These are phyloP conservation scores for Campopleginae sp. DNA, from an alignment of 2,888 invertebrate genomes.

Conservation along the genomic window DNA sequence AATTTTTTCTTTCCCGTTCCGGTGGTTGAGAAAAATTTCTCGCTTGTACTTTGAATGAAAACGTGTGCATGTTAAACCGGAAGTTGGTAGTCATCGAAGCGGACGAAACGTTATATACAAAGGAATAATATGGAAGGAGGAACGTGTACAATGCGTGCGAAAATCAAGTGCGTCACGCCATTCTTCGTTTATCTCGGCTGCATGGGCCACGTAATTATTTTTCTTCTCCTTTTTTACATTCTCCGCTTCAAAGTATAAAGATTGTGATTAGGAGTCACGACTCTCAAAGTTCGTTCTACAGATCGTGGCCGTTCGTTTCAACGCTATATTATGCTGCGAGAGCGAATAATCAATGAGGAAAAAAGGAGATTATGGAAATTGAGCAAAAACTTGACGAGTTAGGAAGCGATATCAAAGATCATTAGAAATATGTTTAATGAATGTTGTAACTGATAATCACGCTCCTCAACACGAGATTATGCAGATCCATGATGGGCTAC, in stretches of 20 bases:
- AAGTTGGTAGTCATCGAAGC: constrained; percentile 15
- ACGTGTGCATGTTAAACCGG: constrained; percentile 6
- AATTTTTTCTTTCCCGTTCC: not conserved
- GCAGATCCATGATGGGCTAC: not conserved
- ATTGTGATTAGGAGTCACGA: constrained; percentile 22
- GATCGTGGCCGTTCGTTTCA: not conserved
- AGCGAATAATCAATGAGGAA: not conserved
- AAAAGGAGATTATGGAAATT: not conserved
- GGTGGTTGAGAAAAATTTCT: not conserved
- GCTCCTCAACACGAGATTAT: not conserved
- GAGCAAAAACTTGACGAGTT: constrained; percentile 11
- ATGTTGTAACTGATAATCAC: not conserved
- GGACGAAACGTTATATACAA: constrained; percentile 9
- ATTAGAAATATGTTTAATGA: not conserved
- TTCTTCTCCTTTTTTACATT: not conserved
- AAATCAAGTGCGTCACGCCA: constrained; percentile 20
- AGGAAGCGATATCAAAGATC: not conserved
- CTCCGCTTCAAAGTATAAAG: not conserved
- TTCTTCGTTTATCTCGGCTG: constrained; percentile 9
- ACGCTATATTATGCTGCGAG: not conserved
- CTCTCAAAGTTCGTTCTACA: constrained; percentile 23
- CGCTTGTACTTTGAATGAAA: not conserved
- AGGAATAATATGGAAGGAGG: constrained; percentile 17
- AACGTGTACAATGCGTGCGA: constrained; percentile 6
- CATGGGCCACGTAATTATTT: constrained; percentile 14